A percentile compares a stretch with the other conserved stretches of the same genome.
Conservation (phyloP, 2,797 vertebrate species). For the Hydrocynus forskahlii region DNA sequence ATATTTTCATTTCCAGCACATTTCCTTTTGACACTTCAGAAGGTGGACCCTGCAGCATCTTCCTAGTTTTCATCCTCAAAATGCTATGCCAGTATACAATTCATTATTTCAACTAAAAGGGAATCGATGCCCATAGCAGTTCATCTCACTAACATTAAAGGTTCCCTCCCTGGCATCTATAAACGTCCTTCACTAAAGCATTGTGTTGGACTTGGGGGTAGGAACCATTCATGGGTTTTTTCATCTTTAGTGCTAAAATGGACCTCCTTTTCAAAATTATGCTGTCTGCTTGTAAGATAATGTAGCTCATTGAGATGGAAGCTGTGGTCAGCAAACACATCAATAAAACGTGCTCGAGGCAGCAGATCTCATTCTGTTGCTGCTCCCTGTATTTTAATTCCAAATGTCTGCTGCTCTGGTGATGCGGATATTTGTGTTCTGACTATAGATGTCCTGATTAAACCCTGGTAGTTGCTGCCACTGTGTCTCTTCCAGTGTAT, state of each 20-base stretch:
- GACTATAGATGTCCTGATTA: slow-evolving; percentile 41
- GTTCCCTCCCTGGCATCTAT: background rate
- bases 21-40: background rate
- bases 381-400: slow-evolving; percentile 40
- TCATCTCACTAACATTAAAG: slow-evolving; percentile 21
- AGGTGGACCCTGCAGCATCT: background rate
- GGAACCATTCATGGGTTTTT: slow-evolving; percentile 10
- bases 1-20: background rate
- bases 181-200: slow-evolving; percentile 2
- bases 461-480: slow-evolving; percentile 12
- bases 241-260: slow-evolving; percentile 20
- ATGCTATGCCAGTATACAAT: background rate
- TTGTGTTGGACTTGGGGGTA: background rate
- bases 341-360: slow-evolving; percentile 32
- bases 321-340: slow-evolving; percentile 32
- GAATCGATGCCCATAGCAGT: background rate
- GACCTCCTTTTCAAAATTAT: slow-evolving; percentile 9
- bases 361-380: slow-evolving; percentile 29
- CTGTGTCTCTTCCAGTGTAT: slow-evolving; percentile 16
- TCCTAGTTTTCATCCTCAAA: background rate
- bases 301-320: slow-evolving; percentile 38
- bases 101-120: background rate
- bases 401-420: slow-evolving; percentile 35
- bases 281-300: slow-evolving; percentile 28
- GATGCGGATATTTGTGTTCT: slow-evolving; percentile 42